phyloP scores from a whole-genome alignment of 2,888 invertebrate genomes.

The Scelioninae gen. 1 region DNA sequence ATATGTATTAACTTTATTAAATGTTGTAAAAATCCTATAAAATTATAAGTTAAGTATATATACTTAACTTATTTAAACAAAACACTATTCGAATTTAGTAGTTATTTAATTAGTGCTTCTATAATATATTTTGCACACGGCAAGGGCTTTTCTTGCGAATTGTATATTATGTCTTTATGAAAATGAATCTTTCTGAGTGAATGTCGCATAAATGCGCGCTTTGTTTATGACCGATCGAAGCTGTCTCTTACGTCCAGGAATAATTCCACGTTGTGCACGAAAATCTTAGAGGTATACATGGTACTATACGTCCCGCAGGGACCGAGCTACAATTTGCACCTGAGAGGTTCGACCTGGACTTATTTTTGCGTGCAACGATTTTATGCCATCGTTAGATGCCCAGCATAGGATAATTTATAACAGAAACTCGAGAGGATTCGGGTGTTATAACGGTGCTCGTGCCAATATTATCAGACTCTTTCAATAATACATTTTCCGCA shows the following conservation, averaged over 20 bases:
- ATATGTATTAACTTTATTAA: no score
- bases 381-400: conserved; percentile 37
- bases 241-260: neutral
- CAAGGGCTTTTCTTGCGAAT: no score
- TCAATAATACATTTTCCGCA: conserved; percentile 25
- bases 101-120: no score
- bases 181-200: no score
- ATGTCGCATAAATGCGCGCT: conserved; percentile 14
- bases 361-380: conserved; percentile 40
- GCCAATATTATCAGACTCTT: conserved; percentile 32
- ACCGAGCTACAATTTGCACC: conserved; percentile 24
- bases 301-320: conserved; percentile 5
- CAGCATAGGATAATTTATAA: conserved; percentile 31
- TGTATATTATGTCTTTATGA: no score
- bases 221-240: conserved; percentile 6
- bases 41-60: no score
- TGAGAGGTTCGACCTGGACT: conserved; percentile 29
- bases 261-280: conserved; percentile 12
- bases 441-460: conserved; percentile 17
- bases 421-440: conserved; percentile 35
- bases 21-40: no score
- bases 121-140: no score
- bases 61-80: no score
- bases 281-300: conserved; percentile 14
- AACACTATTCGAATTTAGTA: no score